These are phyloP conservation scores for Benthosema pterotum DNA, from an alignment of 2,797 vertebrate genomes.

Conservation along the genomic window DNA sequence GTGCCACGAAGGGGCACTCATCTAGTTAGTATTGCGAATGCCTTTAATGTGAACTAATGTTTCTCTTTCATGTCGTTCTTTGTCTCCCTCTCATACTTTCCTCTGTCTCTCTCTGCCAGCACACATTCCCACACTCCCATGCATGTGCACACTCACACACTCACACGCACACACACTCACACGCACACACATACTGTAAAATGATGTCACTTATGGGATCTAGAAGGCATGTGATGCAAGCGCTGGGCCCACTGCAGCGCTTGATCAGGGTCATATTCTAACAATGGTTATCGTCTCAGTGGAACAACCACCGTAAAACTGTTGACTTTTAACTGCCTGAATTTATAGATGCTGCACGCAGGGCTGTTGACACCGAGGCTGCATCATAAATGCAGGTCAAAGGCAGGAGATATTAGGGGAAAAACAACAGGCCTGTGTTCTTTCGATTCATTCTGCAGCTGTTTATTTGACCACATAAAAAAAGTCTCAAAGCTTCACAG, in stretches of 20 bases:
- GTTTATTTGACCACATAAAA: too few species aligned
- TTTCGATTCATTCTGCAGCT: too few species aligned
- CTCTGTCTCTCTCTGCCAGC: too few species aligned
- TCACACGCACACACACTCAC: background rate
- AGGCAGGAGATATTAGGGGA: background rate
- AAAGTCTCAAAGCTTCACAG: too few species aligned
- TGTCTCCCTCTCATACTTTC: too few species aligned
- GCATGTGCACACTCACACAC: background rate
- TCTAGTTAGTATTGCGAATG: too few species aligned
- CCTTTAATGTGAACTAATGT: too few species aligned
- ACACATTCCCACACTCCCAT: too few species aligned
- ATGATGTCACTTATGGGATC: conserved; percentile 5
- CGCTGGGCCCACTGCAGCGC: background rate
- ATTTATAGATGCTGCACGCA: conserved; percentile 31
- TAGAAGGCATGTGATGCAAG: conserved; percentile 3
- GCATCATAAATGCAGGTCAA: conserved; percentile 12
- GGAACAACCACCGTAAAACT: conserved; percentile 49
- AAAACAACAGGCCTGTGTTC: background rate
- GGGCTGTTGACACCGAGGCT: conserved; percentile 14
- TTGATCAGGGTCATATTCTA: conserved; percentile 32
- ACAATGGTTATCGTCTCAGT: conserved; percentile 37
- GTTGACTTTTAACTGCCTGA: conserved; percentile 22
- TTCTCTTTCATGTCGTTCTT: too few species aligned
- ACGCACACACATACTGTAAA: background rate
- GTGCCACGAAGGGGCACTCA: too few species aligned